Evolutionary conservation across 2,888 invertebrate genomes (phyloP).

Genomic region (Trachelus tabidus): DNA sequence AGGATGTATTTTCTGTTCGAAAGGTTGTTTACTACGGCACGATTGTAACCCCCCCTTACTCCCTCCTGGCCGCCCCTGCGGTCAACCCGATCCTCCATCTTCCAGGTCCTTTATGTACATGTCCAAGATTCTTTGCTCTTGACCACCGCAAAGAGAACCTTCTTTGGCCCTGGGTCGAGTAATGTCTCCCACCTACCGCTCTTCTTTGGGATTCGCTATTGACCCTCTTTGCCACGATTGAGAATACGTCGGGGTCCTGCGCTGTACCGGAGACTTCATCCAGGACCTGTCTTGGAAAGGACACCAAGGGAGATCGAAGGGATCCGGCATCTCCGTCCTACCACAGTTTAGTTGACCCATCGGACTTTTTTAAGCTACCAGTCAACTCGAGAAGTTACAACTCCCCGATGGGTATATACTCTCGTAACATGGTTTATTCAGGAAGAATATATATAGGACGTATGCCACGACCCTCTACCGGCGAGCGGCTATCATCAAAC

Average conservation of each 20-base stretch:
- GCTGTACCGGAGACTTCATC: too few species aligned
- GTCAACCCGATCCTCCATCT: conserved; percentile 10
- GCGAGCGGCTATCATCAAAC: conserved; percentile 52
- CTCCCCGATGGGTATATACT: too few species aligned
- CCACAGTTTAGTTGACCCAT: too few species aligned
- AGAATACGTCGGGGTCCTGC: too few species aligned
- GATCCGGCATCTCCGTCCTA: too few species aligned
- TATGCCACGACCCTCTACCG: conserved; percentile 46
- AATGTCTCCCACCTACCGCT: too few species aligned
- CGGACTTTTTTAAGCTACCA: too few species aligned
- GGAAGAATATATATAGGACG: conserved; percentile 51
- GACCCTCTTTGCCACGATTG: too few species aligned
- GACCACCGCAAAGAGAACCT: conserved; percentile 13
- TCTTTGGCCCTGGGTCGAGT: neutral
- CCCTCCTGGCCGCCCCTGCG: conserved; percentile 1
- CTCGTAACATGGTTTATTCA: conserved; percentile 51
- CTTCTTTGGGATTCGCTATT: too few species aligned
- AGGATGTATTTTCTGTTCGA: neutral
- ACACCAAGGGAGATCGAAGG: too few species aligned
- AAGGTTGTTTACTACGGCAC: conserved; percentile 1
- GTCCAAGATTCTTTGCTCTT: conserved; percentile 8
- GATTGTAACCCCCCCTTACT: neutral
- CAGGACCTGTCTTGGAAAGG: too few species aligned
- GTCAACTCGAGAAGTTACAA: too few species aligned
- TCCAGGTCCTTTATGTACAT: conserved; percentile 4